Conservation (phyloP, 2,797 vertebrate species). For the Pogonophryne albipinna region DNA sequence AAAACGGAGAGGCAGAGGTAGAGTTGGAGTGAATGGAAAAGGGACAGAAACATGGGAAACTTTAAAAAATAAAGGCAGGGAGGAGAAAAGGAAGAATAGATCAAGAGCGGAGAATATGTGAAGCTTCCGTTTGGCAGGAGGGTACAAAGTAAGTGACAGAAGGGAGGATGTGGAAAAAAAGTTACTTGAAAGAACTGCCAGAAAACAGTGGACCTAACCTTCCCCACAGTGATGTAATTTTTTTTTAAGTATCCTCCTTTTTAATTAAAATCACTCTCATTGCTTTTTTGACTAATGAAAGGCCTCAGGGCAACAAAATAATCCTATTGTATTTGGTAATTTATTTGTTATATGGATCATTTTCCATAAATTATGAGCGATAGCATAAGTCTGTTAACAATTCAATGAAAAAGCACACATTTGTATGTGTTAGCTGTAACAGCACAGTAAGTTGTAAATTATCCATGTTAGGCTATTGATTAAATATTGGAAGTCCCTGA, state of each 20-base stretch:
- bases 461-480: constrained; percentile 44
- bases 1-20: constrained; percentile 44
- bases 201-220: constrained; percentile 41
- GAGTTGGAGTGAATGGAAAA: constrained; percentile 31
- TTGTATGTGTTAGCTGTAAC: not conserved
- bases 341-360: constrained; percentile 22
- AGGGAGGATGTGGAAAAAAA: not conserved
- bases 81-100: not conserved
- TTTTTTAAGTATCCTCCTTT: constrained; percentile 41
- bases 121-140: constrained; percentile 5
- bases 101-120: not conserved
- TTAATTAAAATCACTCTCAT: constrained; percentile 60
- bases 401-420: not conserved
- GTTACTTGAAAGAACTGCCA: constrained; percentile 24
- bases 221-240: constrained; percentile 14
- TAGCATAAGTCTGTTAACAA: constrained; percentile 24
- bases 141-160: constrained; percentile 13
- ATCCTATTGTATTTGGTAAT: constrained; percentile 21
- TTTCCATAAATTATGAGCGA: constrained; percentile 27
- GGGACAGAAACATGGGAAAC: constrained; percentile 10
- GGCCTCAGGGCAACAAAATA: constrained; percentile 36
- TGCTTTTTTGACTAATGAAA: constrained; percentile 39
- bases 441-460: constrained; percentile 26
- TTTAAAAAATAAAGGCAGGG: constrained; percentile 4
- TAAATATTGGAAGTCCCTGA: constrained; percentile 38